These are phyloP conservation scores for Coluber constrictor DNA, from an alignment of 2,797 vertebrate genomes.

Conservation along the genomic window DNA sequence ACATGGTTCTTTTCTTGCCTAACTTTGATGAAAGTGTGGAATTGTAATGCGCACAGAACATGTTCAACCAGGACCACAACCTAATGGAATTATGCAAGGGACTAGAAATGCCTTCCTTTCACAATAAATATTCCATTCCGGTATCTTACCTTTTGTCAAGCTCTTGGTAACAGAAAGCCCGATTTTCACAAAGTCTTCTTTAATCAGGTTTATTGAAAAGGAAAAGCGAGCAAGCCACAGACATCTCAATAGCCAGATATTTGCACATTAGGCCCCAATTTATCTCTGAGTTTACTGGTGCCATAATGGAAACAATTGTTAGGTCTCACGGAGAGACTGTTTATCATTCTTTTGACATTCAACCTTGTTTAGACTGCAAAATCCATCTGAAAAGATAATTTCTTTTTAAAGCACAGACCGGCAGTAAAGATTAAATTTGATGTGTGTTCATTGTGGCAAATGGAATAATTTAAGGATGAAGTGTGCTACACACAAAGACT, in stretches of 20 bases:
- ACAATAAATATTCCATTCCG: background rate
- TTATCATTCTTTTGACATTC: background rate
- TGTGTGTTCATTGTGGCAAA: conserved; percentile 25
- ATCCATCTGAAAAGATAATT: conserved; percentile 34
- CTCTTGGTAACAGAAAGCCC: background rate
- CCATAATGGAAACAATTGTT: background rate
- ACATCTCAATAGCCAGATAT: background rate
- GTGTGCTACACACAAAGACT: background rate
- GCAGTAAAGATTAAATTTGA: conserved; percentile 63
- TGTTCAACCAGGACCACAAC: background rate
- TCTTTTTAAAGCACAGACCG: conserved; percentile 39
- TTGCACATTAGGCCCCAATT: background rate
- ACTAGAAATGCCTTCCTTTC: background rate
- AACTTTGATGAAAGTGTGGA: background rate
- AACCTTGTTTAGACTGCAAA: background rate
- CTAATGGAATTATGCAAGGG: background rate
- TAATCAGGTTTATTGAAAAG: background rate
- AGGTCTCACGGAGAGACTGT: background rate
- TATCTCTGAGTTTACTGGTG: background rate
- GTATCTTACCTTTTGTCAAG: background rate
- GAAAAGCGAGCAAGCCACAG: background rate
- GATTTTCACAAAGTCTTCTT: background rate
- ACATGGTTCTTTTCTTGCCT: background rate
- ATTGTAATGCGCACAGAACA: background rate
- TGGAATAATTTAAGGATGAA: background rate